These are phyloP conservation scores for Matsumyia berberina DNA, from an alignment of 2,888 invertebrate genomes.

Conservation along the genomic window DNA sequence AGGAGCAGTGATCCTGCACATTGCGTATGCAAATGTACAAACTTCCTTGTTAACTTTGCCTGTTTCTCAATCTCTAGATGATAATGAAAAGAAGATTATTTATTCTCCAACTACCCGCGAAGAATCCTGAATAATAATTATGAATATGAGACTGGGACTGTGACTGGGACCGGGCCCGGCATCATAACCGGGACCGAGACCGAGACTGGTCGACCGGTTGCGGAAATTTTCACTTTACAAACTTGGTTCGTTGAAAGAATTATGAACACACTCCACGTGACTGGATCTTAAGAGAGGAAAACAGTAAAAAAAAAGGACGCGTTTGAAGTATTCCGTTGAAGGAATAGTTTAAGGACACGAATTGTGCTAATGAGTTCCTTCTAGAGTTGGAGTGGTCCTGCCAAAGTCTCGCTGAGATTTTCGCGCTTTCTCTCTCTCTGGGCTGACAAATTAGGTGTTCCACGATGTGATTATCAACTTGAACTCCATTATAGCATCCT, in stretches of 20 bases:
- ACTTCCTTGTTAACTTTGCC: conserved; percentile 26
- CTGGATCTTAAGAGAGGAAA: conserved; percentile 6
- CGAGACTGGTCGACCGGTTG: conserved; percentile 17
- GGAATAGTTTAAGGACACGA: conserved; percentile 57
- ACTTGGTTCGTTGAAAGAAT: conserved; percentile 21
- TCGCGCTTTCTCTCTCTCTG: conserved; percentile 24
- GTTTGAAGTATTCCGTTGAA: conserved; percentile 29
- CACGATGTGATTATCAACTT: conserved; percentile 69
- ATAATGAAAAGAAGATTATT: conserved; percentile 63
- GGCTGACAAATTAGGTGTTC: conserved; percentile 70
- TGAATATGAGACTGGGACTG: conserved; percentile 43
- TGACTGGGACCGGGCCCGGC: conserved; percentile 9
- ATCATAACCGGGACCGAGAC: conserved; percentile 13
- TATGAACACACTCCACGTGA: conserved; percentile 43
- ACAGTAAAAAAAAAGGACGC: background rate
- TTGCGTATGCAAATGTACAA: conserved; percentile 64
- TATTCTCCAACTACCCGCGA: conserved; percentile 21
- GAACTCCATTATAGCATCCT: conserved; percentile 58
- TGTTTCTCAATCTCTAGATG: conserved; percentile 1
- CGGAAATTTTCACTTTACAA: conserved; percentile 31
- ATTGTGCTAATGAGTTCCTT: conserved; percentile 70
- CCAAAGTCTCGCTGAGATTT: conserved; percentile 17
- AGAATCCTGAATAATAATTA: conserved; percentile 66
- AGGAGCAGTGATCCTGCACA: conserved; percentile 27
- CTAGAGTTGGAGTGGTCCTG: conserved; percentile 37